A percentile compares a stretch with the other conserved stretches of the same genome.
phyloP scores from a whole-genome alignment of 2,113 vertebrate genomes.

The Stigmatopora nigra region DNA sequence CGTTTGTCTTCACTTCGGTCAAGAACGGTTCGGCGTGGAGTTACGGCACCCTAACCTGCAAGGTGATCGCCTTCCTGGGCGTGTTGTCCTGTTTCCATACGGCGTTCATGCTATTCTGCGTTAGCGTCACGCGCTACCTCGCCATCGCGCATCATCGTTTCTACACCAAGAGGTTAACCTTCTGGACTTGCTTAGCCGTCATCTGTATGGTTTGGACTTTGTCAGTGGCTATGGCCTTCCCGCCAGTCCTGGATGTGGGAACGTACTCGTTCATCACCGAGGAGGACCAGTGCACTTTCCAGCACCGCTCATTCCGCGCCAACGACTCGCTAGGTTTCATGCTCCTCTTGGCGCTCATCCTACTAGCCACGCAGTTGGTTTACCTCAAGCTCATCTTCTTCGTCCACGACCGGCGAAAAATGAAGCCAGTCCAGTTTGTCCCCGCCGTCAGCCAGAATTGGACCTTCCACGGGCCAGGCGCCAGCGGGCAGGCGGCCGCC shows the following conservation, averaged over 20 bases:
- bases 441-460: conserved; percentile 99
- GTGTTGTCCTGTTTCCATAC: conserved; percentile 99
- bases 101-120: conserved; percentile 98
- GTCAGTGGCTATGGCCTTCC: conserved; percentile 98
- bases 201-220: conserved; percentile 99
- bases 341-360: conserved; percentile 96
- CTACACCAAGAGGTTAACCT: conserved; percentile 97
- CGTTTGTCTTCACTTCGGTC: conserved; percentile 98
- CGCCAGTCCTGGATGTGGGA: conserved; percentile 95
- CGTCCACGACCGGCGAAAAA: conserved; percentile 97
- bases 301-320: conserved; percentile 97
- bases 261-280: conserved; percentile 97
- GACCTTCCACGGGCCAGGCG: conserved; percentile 98
- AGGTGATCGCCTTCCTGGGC: conserved; percentile 98
- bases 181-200: conserved; percentile 97
- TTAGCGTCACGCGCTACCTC: conserved; percentile 97
- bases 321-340: conserved; percentile 99
- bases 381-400: conserved; percentile 99
- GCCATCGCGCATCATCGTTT: conserved; percentile 98
- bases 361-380: conserved; percentile 99
- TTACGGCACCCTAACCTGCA: conserved; percentile 96
- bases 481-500: conserved; percentile 95
- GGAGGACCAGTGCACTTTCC: conserved; percentile 99
- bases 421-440: conserved; percentile 99
- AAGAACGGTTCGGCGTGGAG: conserved; percentile 98